phyloP scores from a whole-genome alignment of 2,888 invertebrate genomes.

The Lacanobia wlatinum region DNA sequence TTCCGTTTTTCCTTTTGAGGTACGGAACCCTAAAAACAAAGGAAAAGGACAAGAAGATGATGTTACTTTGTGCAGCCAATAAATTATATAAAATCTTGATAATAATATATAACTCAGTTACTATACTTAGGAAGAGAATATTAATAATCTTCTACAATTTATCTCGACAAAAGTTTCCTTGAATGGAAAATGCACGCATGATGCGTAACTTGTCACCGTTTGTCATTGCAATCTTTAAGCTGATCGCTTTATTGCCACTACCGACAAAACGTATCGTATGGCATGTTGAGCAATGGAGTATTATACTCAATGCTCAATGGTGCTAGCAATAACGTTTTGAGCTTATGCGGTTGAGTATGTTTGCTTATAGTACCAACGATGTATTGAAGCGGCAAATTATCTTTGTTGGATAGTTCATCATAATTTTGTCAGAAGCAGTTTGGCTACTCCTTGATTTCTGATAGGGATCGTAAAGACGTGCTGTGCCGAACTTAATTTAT shows the following conservation, averaged over 20 bases:
- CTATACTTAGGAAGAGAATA: neutral
- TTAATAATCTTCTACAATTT: neutral
- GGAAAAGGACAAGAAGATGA: no score
- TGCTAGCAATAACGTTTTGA: constrained; percentile 25
- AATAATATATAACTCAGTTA: no score
- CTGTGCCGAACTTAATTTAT: no score
- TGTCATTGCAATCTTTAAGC: constrained; percentile 28
- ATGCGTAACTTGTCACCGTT: constrained; percentile 10
- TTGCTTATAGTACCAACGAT: constrained; percentile 13
- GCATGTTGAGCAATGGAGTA: constrained; percentile 41
- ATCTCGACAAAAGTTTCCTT: neutral
- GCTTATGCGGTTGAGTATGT: constrained; percentile 30
- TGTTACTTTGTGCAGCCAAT: no score
- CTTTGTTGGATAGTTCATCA: neutral
- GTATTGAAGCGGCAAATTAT: neutral
- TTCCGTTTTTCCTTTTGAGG: no score
- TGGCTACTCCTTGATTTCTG: no score
- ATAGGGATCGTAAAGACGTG: no score
- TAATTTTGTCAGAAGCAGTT: neutral
- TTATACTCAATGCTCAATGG: constrained; percentile 32
- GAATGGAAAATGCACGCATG: neutral
- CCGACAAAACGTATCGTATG: constrained; percentile 47
- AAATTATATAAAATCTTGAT: no score
- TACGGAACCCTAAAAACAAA: no score
- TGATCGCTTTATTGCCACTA: constrained; percentile 45